A percentile compares a stretch with the other conserved stretches of the same genome.
These are phyloP conservation scores for Melanotaenia nigrans DNA, from an alignment of 2,797 vertebrate species.

Conservation along the genomic window DNA sequence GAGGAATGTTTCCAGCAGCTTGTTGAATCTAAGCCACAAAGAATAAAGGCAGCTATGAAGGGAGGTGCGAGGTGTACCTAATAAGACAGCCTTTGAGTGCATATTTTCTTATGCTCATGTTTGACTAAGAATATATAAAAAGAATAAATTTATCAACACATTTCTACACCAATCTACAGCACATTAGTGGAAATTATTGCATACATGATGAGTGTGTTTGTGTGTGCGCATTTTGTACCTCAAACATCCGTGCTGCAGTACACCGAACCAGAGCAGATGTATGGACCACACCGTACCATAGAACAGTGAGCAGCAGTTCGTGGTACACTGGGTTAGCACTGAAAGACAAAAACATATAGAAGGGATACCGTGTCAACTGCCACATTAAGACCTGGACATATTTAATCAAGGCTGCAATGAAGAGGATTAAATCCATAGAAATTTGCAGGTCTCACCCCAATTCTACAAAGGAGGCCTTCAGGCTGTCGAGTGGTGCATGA, in stretches of 20 bases:
- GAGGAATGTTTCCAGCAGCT: too few relatives aligned
- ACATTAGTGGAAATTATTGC: not conserved
- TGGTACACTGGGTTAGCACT: conserved; percentile 98
- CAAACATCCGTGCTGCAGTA: conserved; percentile 98
- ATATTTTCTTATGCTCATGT: too few relatives aligned
- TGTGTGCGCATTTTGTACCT: conserved; percentile 83
- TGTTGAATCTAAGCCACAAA: too few relatives aligned
- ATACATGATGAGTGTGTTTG: not conserved
- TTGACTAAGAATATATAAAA: not conserved
- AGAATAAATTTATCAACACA: not conserved
- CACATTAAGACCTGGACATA: too few relatives aligned
- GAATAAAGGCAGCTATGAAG: not conserved
- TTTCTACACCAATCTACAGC: not conserved
- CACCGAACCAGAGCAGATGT: conserved; percentile 97
- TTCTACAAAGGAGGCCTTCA: conserved; percentile 98
- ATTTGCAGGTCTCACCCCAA: conserved; percentile 87
- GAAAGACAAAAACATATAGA: conserved; percentile 35
- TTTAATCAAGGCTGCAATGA: too few relatives aligned
- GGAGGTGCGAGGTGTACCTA: not conserved
- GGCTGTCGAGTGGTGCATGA: conserved; percentile 94
- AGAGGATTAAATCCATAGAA: not conserved
- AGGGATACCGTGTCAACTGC: not conserved
- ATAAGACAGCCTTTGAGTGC: not conserved
- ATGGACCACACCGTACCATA: conserved; percentile 99
- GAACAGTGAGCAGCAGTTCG: conserved; percentile 93